Conservation (phyloP, 1,140 invertebrate genomes). For the Lepidurus apus region DNA sequence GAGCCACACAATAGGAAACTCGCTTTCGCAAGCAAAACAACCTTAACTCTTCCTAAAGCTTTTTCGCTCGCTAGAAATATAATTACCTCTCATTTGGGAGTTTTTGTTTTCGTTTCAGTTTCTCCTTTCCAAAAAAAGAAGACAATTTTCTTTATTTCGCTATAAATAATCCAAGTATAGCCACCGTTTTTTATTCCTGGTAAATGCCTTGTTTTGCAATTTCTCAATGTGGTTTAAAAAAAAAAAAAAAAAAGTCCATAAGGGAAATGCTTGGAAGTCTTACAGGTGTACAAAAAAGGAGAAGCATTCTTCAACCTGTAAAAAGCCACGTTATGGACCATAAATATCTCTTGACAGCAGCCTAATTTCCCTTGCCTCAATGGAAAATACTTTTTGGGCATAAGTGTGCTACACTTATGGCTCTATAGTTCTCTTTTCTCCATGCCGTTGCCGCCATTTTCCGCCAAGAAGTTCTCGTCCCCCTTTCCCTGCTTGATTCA, state of each 20-base stretch:
- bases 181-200: no score
- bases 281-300: background rate
- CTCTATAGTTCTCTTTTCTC: no score
- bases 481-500: no score
- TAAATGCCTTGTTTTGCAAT: no score
- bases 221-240: no score
- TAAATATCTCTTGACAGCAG: constrained; percentile 1
- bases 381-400: background rate
- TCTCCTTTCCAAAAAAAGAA: no score
- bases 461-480: no score
- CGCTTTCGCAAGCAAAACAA: background rate
- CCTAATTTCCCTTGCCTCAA: background rate
- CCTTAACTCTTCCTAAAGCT: background rate
- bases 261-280: background rate
- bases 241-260: background rate
- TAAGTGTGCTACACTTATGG: no score
- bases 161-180: no score
- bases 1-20: background rate
- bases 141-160: no score
- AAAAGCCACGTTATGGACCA: constrained; percentile 6
- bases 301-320: background rate
- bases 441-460: no score
- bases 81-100: background rate
- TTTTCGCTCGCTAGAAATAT: background rate
- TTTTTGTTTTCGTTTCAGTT: no score